Base-by-base conservation (phyloP, 53 echinoderm and acorn worm species). In the Holothuria scabra region DNA sequence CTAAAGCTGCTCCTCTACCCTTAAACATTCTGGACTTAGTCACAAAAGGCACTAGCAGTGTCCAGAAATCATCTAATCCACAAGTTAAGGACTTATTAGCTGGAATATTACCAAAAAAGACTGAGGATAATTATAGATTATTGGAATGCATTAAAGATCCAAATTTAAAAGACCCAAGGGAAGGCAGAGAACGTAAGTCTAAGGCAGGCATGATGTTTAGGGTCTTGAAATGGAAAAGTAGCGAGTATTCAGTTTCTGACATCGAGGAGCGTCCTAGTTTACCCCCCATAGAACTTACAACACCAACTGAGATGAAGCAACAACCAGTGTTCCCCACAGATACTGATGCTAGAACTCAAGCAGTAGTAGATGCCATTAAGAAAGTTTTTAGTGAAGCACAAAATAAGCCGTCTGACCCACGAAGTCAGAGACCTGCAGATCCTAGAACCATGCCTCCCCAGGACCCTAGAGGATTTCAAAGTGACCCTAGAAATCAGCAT, bases 221-320 rank as follows among this genome's bases (percentile, higher is more conserved):
- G 32, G 88, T 89, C 41, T 84, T 93, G 13, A 87, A 88, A 13
- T 96, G 96, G 96, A 94, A 90, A 48, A 86, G 88, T 56, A 90
- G 91, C 48, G 92, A 96, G 62, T 93, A 96, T 68, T 85, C 93
- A 12, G 90, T 96, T 13, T 88, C 87, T 49, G 93, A 96, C 26
- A 79, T 86, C 6, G 95, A 90, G 9, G 88, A 88, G 34, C 80
- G 95, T 12, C 93, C 96, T 19, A 87, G 91, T 1, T 86, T 93
- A 66, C 91, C 91, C 14, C 96, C 96, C 2, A 96, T 96, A 56
- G 96, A 96, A 84, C 88, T 96, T 9, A 85, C 85, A 7, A 96
- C 96, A 0, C 96, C 96, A 13, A 96, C 93, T 1, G 96, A 96
- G 61, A 86, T 96, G 14, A 96, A 93, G 59, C 69, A 74, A 0